Conservation (phyloP, 2,797 vertebrate species). For the Loris lydekkerianus region DNA sequence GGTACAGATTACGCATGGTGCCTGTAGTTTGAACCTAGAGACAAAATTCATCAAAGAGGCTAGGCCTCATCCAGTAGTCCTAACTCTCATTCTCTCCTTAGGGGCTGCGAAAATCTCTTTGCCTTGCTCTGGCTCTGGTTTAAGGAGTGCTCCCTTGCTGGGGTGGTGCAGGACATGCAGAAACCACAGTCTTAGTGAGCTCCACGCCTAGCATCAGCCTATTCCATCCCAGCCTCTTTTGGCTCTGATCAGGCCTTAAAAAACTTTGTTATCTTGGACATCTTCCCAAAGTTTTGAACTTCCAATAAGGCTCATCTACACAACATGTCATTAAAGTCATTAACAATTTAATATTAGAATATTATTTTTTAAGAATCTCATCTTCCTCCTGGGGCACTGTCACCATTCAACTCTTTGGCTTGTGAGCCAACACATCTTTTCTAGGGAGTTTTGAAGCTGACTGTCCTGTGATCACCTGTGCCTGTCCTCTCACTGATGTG, state of each 20-base stretch:
- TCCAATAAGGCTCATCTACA: too few relatives aligned
- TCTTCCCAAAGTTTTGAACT: not conserved
- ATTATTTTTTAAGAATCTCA: not conserved
- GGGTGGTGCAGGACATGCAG: not conserved
- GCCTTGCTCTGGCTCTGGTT: too few relatives aligned
- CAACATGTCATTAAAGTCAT: not conserved
- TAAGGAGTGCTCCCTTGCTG: not conserved
- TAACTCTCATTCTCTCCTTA: not conserved
- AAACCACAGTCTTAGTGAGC: not conserved
- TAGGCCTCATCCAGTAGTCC: not conserved
- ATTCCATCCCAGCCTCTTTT: too few relatives aligned
- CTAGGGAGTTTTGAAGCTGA: not conserved
- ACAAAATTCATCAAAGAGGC: not conserved
- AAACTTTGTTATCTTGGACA: not conserved
- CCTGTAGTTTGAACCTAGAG: not conserved
- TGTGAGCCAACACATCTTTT: not conserved
- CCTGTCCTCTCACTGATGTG: fast-evolving
- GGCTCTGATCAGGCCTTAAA: not conserved
- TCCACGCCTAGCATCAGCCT: not conserved
- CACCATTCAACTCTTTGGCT: not conserved
- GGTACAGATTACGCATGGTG: not conserved
- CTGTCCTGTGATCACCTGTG: not conserved
- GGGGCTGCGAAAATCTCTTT: not conserved
- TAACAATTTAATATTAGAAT: not conserved
- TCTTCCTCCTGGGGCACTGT: not conserved